phyloP scores from a whole-genome alignment of 2,888 invertebrate species.

The Beris morrisii region DNA sequence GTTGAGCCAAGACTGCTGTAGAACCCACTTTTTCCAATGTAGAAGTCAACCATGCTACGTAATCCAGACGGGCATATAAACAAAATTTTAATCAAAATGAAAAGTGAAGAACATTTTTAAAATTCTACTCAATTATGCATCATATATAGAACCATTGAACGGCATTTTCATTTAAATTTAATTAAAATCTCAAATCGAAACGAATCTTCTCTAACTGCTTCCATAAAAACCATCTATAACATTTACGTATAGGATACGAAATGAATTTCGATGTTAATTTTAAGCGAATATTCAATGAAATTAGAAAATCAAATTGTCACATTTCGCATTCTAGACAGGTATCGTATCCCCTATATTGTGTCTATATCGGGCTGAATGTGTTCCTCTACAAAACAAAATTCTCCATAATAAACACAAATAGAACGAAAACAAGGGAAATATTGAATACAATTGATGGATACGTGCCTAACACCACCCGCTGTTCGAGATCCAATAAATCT shows the following conservation, averaged over 20 bases:
- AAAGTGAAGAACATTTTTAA: no score
- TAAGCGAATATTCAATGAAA: conserved; percentile 23
- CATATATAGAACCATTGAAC: no score
- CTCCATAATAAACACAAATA: conserved; percentile 21
- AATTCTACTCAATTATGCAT: no score
- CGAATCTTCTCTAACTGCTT: no score
- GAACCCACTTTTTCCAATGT: no score
- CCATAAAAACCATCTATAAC: no score
- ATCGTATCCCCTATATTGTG: conserved; percentile 14
- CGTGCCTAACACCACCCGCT: conserved; percentile 35
- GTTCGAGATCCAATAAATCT: conserved; percentile 40
- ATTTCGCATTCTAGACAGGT: conserved; percentile 30
- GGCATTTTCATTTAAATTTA: no score
- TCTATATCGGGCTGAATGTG: conserved; percentile 4
- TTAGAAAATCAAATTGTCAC: conserved; percentile 32
- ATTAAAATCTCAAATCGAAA: no score
- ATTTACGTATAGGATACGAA: conserved; percentile 1
- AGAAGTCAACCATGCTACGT: no score
- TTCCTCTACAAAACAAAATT: conserved; percentile 12
- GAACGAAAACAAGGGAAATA: conserved; percentile 31
- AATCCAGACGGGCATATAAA: no score
- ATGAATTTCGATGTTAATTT: conserved; percentile 30
- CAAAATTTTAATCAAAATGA: no score
- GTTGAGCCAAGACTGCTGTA: no score
- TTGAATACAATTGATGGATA: conserved; percentile 33